Conservation (phyloP, 2,888 invertebrate species). For the Graphium colonna region DNA sequence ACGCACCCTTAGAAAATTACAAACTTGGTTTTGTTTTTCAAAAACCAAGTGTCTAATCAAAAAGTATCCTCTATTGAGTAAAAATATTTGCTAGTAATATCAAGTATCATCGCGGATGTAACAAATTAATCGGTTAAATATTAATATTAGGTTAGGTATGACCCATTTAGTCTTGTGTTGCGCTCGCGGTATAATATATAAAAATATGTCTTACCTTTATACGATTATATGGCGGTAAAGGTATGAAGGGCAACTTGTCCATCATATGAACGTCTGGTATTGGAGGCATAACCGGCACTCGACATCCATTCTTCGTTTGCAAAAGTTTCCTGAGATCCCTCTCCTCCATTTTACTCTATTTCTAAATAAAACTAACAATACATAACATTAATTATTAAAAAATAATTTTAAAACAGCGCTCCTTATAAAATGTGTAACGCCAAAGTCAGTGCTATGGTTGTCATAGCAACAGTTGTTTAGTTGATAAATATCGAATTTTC, state of each 20-base stretch:
- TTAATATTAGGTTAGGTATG: too few species aligned
- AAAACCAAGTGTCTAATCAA: too few species aligned
- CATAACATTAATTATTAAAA: neutral
- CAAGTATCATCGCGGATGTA: too few species aligned
- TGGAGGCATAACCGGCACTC: conserved; percentile 60
- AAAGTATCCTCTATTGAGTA: too few species aligned
- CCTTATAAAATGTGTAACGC: neutral
- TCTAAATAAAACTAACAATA: neutral
- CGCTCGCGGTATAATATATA: too few species aligned
- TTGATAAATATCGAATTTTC: conserved; percentile 4
- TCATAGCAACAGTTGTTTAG: conserved; percentile 6
- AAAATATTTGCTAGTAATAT: too few species aligned
- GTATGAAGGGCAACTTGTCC: conserved; percentile 61
- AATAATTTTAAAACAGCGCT: neutral
- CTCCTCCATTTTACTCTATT: conserved; percentile 53
- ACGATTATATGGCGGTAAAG: conserved; percentile 64
- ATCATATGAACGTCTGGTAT: conserved; percentile 60
- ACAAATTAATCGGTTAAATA: too few species aligned
- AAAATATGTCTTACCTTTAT: conserved; percentile 66
- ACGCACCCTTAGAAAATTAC: too few species aligned
- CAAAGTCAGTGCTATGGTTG: neutral
- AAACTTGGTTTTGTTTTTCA: too few species aligned
- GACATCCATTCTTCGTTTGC: conserved; percentile 68
- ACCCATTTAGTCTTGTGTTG: too few species aligned
- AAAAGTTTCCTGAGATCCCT: conserved; percentile 64